Base-by-base conservation (phyloP, 1,140 invertebrate genomes). In the Stratiolaelaps scimitus region DNA sequence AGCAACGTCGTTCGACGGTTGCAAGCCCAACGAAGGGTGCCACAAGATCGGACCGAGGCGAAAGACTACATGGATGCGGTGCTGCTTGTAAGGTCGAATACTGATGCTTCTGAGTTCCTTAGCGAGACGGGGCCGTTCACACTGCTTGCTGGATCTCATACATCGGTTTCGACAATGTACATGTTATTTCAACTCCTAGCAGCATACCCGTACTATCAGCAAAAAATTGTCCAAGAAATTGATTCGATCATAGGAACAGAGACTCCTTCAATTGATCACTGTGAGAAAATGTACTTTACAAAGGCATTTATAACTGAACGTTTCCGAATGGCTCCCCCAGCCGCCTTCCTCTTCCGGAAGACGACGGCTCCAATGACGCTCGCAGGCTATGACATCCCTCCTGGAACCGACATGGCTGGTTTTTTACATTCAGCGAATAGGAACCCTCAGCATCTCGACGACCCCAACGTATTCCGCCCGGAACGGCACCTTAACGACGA, bases 381-480 rank as follows among this genome's bases (percentile, higher is more conserved):
- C 53, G 23, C 26, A n/a, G 53, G 34, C 26, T 60, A 60, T 34
- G 53, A 60, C 15, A 13, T 60, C 2, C 53, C 53, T 5, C 4
- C 13, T 15, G 23, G 34, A 2, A 60, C 34, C 17, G 26, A 34
- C 53, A 60, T 34, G n/a, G 10, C 26, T 29, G 15, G 26, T 17
- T 60, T 26, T 1, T 26, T 60, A 15, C 53, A 60, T 23, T 48
- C 53, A n/a, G 53, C n/a, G 53, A 60, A 26, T 10, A 19, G 26
- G 26, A 60, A 26, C 23, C 1, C 53, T 15, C 6, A 60, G 2
- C 15, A 60, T 15, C 26, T 60, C 53, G 15, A 26, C 13, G 23
- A 60, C 6, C 53, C 53, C 2, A 17, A 60, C 15, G 23, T 60
- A 6, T 60, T 60, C 53, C 4, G 26, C 15, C 53, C 53, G 23